Conservation (phyloP, 2,797 vertebrate genomes). For the Gobio occitaniae region DNA sequence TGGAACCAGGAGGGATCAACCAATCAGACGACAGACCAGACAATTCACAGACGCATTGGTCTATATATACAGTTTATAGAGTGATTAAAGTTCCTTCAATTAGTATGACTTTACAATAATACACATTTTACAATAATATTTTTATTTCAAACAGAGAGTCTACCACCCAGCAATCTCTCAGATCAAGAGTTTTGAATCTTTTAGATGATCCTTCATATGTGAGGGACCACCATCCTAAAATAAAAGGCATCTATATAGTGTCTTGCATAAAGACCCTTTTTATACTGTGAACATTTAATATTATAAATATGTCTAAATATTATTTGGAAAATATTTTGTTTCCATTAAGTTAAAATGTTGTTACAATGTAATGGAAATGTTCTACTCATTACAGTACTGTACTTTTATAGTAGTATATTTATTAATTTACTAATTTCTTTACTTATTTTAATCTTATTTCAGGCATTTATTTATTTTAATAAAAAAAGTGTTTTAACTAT, state of each 20-base stretch:
- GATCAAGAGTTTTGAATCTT: neutral
- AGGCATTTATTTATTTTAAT: too few relatives aligned
- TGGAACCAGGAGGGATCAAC: neutral
- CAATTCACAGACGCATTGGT: neutral
- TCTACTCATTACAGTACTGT: neutral
- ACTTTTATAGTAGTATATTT: neutral
- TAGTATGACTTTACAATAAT: neutral
- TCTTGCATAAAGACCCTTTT: neutral
- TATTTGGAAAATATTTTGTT: too few relatives aligned
- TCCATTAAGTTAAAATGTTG: neutral
- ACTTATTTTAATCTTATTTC: too few relatives aligned
- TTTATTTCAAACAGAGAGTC: neutral
- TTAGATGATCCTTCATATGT: too few relatives aligned
- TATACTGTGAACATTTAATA: neutral
- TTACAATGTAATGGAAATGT: neutral
- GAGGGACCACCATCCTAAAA: too few relatives aligned
- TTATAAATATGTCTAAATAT: neutral
- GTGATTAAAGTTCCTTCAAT: neutral
- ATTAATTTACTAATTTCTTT: neutral
- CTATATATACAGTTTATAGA: neutral
- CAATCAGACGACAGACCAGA: neutral
- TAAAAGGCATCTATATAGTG: neutral
- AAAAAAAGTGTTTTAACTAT: too few relatives aligned
- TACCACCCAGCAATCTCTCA: neutral
- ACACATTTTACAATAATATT: too few relatives aligned